Base-by-base conservation (phyloP, 1,140 invertebrate species). In the Macrobrachium nipponense region DNA sequence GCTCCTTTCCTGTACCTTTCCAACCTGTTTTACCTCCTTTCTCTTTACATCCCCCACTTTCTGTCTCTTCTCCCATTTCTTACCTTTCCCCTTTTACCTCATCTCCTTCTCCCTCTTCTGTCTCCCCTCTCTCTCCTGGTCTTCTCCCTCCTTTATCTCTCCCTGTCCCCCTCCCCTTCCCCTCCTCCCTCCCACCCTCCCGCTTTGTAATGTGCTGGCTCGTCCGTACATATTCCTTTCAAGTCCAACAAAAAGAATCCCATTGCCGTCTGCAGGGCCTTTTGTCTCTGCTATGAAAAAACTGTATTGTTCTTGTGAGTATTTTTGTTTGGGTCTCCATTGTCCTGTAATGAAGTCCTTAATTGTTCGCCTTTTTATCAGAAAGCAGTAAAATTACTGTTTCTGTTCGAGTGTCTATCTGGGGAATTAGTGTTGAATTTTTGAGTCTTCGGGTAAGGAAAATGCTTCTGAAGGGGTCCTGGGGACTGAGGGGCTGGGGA, bases 291-390 rank as follows among this genome's bases (percentile, higher is more conserved):
- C 80, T 64, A 81, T 81, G 80, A 81, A 81, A 51, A 81, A 81
- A 81, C 43, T 72, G 64, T 81, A 81, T 81, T 81, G 80, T 81
- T 81, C 80, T 73, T 72, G 68, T 23, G 51, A 70, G 58, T 60
- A 73, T 82, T 82, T 82, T 82, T 44, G 72, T 73, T 82, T 73
- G 51, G 44, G n/a, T 66, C 58, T 43, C 80, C 59, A 82, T 82
- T 82, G 80, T 75, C 60, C 60, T 60, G 51, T 82, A 82, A 82
- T 82, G 80, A 75, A 82, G 68, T 82, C 68, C 80, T 81, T 81
- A 82, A 75, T 75, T 82, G 70, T 82, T 82, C 64, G 68, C 70
- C 80, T 82, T 82, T 81, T 81, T 81, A 78, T 78, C 76, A 51
- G 51, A 78, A 78, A 78, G 76, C 44, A 78, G 76, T 23, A 78